phyloP scores from a whole-genome alignment of 2,113 vertebrate species.

The Melierax canorus region DNA sequence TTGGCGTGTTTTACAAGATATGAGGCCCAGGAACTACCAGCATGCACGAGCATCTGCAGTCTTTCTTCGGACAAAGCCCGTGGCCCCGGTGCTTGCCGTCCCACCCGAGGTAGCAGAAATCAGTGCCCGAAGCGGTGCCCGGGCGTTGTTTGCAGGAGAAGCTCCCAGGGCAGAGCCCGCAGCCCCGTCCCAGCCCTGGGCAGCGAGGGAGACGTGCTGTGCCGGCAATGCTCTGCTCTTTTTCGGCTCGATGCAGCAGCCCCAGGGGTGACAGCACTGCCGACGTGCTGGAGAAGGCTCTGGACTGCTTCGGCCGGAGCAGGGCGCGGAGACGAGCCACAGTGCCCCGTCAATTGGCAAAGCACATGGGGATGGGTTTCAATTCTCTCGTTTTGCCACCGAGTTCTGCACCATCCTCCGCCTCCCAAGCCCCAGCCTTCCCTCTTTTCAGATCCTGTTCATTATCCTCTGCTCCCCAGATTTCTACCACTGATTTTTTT shows the following conservation, averaged over 20 bases:
- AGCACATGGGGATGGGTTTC: accelerated
- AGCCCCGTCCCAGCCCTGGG: not conserved
- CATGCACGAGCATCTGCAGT: not conserved
- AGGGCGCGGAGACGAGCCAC: not conserved
- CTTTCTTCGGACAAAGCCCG: not conserved
- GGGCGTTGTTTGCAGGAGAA: not conserved
- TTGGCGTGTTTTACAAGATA: not conserved
- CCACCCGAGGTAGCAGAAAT: not conserved
- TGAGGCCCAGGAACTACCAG: not conserved
- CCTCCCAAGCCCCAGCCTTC: not conserved
- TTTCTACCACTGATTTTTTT: not conserved
- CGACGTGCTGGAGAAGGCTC: not conserved
- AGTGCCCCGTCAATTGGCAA: not conserved
- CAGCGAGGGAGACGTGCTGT: accelerated
- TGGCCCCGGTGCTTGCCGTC: accelerated
- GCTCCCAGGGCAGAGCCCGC: not conserved
- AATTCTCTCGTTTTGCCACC: not conserved
- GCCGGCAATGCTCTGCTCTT: not conserved
- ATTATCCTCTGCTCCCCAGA: not conserved
- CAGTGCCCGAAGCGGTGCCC: accelerated
- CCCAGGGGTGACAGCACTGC: not conserved
- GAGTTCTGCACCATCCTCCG: not conserved
- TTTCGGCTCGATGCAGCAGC: not conserved
- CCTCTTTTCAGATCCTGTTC: not conserved
- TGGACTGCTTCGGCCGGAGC: not conserved